phyloP scores from a whole-genome alignment of 2,888 invertebrate species.

The Calliopum simillimum region DNA sequence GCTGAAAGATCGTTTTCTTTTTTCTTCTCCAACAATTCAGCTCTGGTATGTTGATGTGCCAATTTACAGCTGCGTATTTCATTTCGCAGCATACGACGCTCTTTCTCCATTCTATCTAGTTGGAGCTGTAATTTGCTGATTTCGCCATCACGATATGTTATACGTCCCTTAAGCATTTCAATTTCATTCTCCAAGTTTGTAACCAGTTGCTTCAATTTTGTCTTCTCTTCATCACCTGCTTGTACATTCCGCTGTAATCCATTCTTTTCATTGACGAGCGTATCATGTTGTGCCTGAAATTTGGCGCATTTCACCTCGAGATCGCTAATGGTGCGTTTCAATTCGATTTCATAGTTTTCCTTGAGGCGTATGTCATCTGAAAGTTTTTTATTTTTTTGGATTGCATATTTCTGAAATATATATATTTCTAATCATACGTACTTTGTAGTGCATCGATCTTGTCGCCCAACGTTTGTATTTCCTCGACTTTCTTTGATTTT shows the following conservation, averaged over 20 bases:
- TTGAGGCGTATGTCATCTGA: conserved; percentile 64
- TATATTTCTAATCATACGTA: conserved; percentile 40
- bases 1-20: conserved; percentile 71
- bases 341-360: conserved; percentile 62
- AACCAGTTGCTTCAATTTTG: conserved; percentile 79
- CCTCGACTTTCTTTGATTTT: conserved; percentile 61
- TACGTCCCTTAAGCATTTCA: conserved; percentile 74
- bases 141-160: conserved; percentile 79
- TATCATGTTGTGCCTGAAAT: conserved; percentile 77
- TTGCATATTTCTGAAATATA: not conserved
- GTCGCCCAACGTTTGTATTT: conserved; percentile 61
- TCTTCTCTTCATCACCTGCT: conserved; percentile 75
- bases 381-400: conserved; percentile 2
- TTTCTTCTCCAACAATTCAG: conserved; percentile 63
- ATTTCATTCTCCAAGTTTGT: conserved; percentile 70
- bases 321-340: conserved; percentile 62
- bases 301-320: conserved; percentile 58
- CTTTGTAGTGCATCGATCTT: conserved; percentile 62
- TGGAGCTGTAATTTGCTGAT: conserved; percentile 78
- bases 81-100: conserved; percentile 73
- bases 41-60: conserved; percentile 63
- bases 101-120: conserved; percentile 77
- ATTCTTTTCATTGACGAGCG: conserved; percentile 80
- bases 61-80: conserved; percentile 66
- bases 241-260: conserved; percentile 79